These are phyloP conservation scores for Pogona vitticeps DNA, from an alignment of 2,113 vertebrate species.

Conservation along the genomic window DNA sequence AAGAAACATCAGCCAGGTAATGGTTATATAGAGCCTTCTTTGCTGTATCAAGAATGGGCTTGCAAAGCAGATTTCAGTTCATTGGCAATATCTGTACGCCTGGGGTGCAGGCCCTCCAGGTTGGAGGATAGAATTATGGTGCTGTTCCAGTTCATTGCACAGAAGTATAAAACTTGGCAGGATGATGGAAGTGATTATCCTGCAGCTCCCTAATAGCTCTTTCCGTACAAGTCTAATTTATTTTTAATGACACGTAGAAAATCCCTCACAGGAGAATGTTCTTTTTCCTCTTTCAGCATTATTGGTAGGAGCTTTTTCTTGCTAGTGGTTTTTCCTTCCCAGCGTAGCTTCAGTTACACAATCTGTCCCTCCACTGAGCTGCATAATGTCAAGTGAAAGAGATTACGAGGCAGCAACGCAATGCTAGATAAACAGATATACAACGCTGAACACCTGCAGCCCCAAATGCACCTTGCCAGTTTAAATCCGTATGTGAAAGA, in stretches of 20 bases:
- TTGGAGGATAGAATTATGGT: neutral
- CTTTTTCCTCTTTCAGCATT: accelerated
- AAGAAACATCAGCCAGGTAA: neutral
- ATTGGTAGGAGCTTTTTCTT: neutral
- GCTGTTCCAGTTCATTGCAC: neutral
- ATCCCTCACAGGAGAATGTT: neutral
- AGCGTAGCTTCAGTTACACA: neutral
- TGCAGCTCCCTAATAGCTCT: neutral
- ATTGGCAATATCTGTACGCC: neutral
- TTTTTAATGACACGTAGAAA: conserved; percentile 1
- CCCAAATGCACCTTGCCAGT: neutral
- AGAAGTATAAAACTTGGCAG: neutral
- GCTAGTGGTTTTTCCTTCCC: conserved; percentile 2
- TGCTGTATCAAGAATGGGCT: neutral
- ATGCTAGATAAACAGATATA: neutral
- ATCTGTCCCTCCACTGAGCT: neutral
- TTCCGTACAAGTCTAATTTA: conserved; percentile 9
- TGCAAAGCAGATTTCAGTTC: neutral
- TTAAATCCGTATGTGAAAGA: neutral
- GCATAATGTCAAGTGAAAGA: neutral
- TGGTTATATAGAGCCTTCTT: neutral
- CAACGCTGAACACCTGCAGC: neutral
- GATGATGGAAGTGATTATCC: conserved; percentile 17
- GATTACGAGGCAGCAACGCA: neutral
- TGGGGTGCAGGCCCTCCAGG: neutral